Percentiles rank a stretch among this genome's conserved stretches.
phyloP scores from a whole-genome alignment of 2,113 vertebrate genomes.

The Zapornia atra region DNA sequence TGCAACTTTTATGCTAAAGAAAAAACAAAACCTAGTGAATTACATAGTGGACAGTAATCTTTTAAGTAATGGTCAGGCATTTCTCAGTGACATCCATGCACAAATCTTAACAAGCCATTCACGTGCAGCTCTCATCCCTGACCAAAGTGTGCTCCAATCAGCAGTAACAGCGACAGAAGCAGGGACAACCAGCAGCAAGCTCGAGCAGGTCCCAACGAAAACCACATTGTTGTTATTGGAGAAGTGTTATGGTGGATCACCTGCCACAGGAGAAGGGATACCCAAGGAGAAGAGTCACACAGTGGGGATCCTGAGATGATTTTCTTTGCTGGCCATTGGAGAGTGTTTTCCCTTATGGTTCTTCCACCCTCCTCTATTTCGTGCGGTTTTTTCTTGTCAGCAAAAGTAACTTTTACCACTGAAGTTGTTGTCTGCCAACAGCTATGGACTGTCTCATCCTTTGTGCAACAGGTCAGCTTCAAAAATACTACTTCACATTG shows the following conservation, averaged over 20 bases:
- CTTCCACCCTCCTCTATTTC: neutral
- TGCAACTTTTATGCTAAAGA: neutral
- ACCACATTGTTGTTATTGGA: neutral
- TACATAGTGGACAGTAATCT: neutral
- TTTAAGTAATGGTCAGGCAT: neutral
- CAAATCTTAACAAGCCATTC: neutral
- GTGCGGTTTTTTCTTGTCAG: neutral
- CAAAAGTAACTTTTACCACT: neutral
- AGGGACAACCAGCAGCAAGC: neutral
- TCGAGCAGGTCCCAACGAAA: neutral
- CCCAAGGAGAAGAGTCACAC: neutral
- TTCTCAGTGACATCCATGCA: neutral
- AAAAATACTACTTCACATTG: neutral
- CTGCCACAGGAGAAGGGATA: neutral
- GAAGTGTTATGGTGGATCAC: neutral
- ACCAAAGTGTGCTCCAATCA: neutral
- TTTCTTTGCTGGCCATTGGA: neutral
- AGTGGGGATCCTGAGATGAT: neutral
- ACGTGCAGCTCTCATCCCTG: neutral
- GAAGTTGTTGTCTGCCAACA: neutral
- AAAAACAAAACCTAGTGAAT: neutral
- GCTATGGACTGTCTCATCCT: neutral
- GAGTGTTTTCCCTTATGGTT: neutral
- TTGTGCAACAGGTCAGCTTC: neutral
- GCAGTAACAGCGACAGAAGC: neutral